A percentile compares a stretch with the other conserved stretches of the same genome.
phyloP scores from a whole-genome alignment of 2,888 invertebrate species.

The Philopedon plagiatum region DNA sequence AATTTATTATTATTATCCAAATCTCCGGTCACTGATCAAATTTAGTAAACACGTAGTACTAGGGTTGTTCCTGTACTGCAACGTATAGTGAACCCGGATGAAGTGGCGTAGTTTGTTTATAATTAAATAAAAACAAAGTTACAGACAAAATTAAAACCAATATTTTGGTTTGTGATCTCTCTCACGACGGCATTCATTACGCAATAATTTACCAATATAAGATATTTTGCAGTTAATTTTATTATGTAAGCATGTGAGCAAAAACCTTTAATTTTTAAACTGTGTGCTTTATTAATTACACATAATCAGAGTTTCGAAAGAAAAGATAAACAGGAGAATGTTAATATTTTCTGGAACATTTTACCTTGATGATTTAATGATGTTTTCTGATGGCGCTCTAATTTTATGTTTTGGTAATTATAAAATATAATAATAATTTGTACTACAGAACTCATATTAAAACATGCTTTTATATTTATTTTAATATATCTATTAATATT shows the following conservation, averaged over 20 bases:
- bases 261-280: constrained; percentile 28
- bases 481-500: too few relatives aligned
- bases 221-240: not conserved
- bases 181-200: not conserved
- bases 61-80: too few relatives aligned
- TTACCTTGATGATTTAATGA: constrained; percentile 15
- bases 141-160: too few relatives aligned
- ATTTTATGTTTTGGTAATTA: constrained; percentile 12
- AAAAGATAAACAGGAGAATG: constrained; percentile 18
- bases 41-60: too few relatives aligned
- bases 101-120: too few relatives aligned
- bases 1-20: too few relatives aligned
- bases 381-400: not conserved
- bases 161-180: not conserved
- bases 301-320: constrained; percentile 4
- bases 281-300: constrained; percentile 19
- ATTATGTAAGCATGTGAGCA: not conserved
- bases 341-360: constrained; percentile 5
- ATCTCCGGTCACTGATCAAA: too few relatives aligned
- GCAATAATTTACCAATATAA: not conserved
- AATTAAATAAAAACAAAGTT: too few relatives aligned
- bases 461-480: not conserved
- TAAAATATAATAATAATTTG: not conserved
- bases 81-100: too few relatives aligned
- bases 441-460: too few relatives aligned